Conservation (phyloP, 92 coral and sea anemone species). For the Galaxea fascicularis region DNA sequence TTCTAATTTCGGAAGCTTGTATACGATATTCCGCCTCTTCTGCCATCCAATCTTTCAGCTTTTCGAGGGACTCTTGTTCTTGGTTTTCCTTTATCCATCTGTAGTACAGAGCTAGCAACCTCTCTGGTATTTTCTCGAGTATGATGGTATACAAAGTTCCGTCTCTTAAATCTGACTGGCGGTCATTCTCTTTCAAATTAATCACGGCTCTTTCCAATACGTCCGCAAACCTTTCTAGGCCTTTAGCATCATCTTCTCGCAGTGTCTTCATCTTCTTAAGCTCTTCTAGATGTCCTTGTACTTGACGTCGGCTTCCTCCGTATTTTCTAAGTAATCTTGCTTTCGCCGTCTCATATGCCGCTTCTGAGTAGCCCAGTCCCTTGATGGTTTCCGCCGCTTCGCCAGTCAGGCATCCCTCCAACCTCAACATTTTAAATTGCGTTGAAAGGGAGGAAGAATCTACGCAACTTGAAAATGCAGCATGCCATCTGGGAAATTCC, state of each 20-base stretch:
- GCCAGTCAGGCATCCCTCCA: conserved; percentile 63
- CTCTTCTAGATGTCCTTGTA: conserved; percentile 66
- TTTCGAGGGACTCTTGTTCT: conserved; percentile 54
- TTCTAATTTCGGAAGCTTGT: conserved; percentile 65
- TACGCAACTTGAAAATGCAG: conserved; percentile 64
- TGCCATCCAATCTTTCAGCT: conserved; percentile 63
- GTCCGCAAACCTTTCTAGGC: conserved; percentile 73
- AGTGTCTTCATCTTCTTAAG: conserved; percentile 50
- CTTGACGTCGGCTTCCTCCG: conserved; percentile 69
- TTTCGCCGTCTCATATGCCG: conserved; percentile 61
- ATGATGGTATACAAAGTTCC: conserved; percentile 63
- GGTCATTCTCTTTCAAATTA: conserved; percentile 56
- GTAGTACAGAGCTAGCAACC: conserved; percentile 53
- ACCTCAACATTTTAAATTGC: conserved; percentile 70
- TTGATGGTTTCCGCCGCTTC: conserved; percentile 69
- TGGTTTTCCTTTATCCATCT: conserved; percentile 54
- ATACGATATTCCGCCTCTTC: conserved; percentile 74
- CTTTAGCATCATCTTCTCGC: conserved; percentile 64
- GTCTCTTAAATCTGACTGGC: conserved; percentile 53
- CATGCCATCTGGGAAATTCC: conserved; percentile 57
- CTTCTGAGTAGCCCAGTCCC: conserved; percentile 68
- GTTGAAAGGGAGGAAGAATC: conserved; percentile 56
- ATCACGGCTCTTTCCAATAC: conserved; percentile 63
- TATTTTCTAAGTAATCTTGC: conserved; percentile 52
- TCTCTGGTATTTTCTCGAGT: not conserved